Conservation (phyloP, 2,888 invertebrate species). For the Drosophila anomelani region DNA sequence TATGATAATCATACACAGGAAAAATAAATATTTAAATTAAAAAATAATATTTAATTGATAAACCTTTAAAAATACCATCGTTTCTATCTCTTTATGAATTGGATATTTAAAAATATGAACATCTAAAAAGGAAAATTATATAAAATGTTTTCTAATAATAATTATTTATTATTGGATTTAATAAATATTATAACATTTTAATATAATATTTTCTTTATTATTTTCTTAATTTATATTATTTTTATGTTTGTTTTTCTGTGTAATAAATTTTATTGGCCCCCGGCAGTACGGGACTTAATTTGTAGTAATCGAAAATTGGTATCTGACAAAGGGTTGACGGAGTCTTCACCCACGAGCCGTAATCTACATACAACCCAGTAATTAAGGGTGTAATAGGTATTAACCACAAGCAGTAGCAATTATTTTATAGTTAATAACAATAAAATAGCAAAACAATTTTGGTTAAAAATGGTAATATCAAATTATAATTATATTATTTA, state of each 20-base stretch:
- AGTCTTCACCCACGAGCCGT: neutral
- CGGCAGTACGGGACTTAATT: slow-evolving; percentile 10
- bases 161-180: too few relatives aligned
- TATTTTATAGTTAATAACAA: neutral
- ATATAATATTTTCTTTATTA: too few relatives aligned
- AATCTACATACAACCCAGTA: slow-evolving; percentile 10
- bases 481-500: neutral
- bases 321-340: neutral
- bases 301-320: slow-evolving; percentile 10
- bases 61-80: too few relatives aligned
- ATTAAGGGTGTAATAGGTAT: neutral
- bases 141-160: too few relatives aligned
- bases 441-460: neutral
- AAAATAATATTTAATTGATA: neutral
- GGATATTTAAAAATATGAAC: too few relatives aligned
- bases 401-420: neutral
- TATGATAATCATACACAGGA: slow-evolving; percentile 10
- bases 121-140: too few relatives aligned
- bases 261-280: neutral
- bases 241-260: neutral
- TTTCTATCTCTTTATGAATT: too few relatives aligned
- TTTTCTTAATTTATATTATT: neutral
- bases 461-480: neutral
- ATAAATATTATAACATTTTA: too few relatives aligned
- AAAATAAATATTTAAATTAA: neutral